Evolutionary conservation across 1,140 invertebrate genomes (phyloP), one percentile per base, ranked within the genome.

Genomic region (Pseudomyrmex pallidus): DNA sequence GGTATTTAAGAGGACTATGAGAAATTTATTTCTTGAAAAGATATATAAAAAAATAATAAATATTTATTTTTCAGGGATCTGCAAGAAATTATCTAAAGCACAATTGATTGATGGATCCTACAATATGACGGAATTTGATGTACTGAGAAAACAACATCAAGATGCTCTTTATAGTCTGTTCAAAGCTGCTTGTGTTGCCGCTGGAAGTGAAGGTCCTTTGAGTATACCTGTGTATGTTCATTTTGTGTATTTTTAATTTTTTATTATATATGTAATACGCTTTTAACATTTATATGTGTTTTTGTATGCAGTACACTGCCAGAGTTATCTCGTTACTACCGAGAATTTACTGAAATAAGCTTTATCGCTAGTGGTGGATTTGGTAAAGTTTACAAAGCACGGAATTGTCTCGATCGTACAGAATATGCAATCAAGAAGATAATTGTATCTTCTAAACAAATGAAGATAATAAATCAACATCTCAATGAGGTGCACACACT

Each of bases 361-460:
- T 96, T 95, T 82, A 97, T 98, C 64, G 97, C 96, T 46, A 95
- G 95, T 82, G 97, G 97, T 64, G 97, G 97, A 7, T 98, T 98
- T 93, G 96, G 96, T 12, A 93, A 95, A 85, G 96, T 96, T 13
- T 96, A 93, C 82, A 95, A 95, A 93, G 96, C 95, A 1, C 93
- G 94, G 89, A 96, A 98, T 92, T 96, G 96, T 89, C 90, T 98
- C 1, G 97, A 98, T 92, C 96, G 96, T 15, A 95, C 95, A 13
- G 95, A 96, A 84, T 98, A 98, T 95, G 97, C 97, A 12, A 95
- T 98, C 2, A 98, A 98, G 92, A 97, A 97, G 93, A 96, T 98
- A 54, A 94, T 94, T 83, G 96, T 97, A 56, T 95, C 94, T 84
- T 96, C 95, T 54, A 94, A 94, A n/a, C 94, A 94, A 82, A 93